Evolutionary conservation across 2,888 invertebrate genomes (phyloP), one percentile per base, ranked within the genome.

Genomic region (Xanthorhoe spadicearia): DNA sequence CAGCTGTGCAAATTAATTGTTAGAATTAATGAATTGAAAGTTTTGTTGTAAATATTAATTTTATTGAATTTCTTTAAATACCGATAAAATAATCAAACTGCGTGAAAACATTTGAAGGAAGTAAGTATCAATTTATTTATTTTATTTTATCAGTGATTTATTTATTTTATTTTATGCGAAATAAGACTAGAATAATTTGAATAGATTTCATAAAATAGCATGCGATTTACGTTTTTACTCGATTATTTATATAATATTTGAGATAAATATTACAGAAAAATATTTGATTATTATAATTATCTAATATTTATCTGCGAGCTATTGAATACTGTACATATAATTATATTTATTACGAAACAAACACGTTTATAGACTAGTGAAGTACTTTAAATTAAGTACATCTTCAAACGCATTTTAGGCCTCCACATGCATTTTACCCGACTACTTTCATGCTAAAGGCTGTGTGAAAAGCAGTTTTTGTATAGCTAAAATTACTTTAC

Each of bases 381-480:
- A 57, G 32, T 57, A 57, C 43, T 48, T 8, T 57, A 8, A 17
- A 2, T 50, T 58, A 58, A 58, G 49, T 23, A 55, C 50, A 62
- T 50, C 2, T 23, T 10, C 6, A 61, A 32, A 54, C 19, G 18
- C 9, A 38, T 54, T 19, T 19, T 56, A 62, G 50, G 55, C 56
- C 50, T 35, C 49, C 6, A 59, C 17, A 51, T 28, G 28, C 43
- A 55, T 55, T 38, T 38, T 43, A 43, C 10, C 38, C 38, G 38
- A 43, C 38, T 13, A 43, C 32, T 13, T 3, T 10, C 13, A 43
- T 13, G 13, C 38, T 13, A 43, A 43, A 43, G 23, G 23, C 23
- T 23, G n/a, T 23, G 4, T 23, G 4, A 23, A 4, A 3, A 23
- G 2, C 23, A 3, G 23, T 23, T 23, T 23, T 23, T 23, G 23